A percentile compares a stretch with the other conserved stretches of the same genome.
These are phyloP conservation scores for Nettapus auritus DNA, from an alignment of 2,113 vertebrate genomes.

Conservation along the genomic window DNA sequence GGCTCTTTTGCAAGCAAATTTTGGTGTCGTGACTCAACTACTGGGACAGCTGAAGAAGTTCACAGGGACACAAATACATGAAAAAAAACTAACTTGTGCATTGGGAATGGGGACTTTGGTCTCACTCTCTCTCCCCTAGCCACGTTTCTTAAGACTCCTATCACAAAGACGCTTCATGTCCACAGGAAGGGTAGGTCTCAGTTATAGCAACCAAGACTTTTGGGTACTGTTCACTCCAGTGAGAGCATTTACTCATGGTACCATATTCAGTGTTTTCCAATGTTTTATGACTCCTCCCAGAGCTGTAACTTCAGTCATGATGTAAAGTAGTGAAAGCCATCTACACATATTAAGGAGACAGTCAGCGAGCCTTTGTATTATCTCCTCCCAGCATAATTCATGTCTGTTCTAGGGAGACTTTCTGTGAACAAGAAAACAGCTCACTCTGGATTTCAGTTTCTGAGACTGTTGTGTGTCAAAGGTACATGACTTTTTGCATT, in stretches of 20 bases:
- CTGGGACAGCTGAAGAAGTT: not conserved
- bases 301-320: not conserved
- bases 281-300: not conserved
- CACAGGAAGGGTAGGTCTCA: not conserved
- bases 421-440: not conserved
- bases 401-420: not conserved
- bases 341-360: not conserved
- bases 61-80: not conserved
- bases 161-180: not conserved
- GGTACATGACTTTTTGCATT: not conserved
- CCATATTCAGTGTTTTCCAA: not conserved
- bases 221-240: not conserved
- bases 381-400: not conserved
- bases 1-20: not conserved
- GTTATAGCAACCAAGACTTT: not conserved
- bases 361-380: accelerated
- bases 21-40: not conserved
- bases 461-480: not conserved
- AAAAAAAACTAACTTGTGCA: not conserved
- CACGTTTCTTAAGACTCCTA: not conserved
- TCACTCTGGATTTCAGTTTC: not conserved
- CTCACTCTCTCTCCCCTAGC: not conserved
- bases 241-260: accelerated
- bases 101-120: not conserved
- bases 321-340: not conserved